Percentiles rank a stretch among this genome's conserved stretches.
Evolutionary conservation across 2,888 invertebrate genomes (phyloP).

Genomic region (Schizaphis graminum): DNA sequence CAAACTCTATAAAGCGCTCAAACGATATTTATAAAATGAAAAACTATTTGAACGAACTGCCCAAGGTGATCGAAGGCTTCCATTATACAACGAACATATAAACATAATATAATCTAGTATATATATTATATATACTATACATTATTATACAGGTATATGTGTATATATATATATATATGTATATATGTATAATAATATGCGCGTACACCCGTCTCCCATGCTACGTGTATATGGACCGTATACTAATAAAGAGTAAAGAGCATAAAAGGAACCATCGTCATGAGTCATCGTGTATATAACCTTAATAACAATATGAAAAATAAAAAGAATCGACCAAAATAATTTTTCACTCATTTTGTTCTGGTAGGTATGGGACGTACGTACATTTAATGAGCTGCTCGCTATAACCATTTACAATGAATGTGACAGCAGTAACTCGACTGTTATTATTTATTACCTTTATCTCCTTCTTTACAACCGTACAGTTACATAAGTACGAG

Average conservation of each 20-base stretch:
- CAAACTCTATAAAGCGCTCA: not conserved
- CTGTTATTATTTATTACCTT: constrained; percentile 20
- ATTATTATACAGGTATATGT: not conserved
- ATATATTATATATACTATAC: not conserved
- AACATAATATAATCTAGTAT: not conserved
- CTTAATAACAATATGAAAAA: constrained; percentile 28
- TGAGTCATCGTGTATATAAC: constrained; percentile 46
- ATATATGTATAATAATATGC: not conserved
- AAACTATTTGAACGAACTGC: constrained; percentile 31
- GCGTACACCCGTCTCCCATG: not conserved
- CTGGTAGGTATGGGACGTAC: not conserved
- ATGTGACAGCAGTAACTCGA: not conserved
- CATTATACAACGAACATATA: not conserved
- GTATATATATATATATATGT: too few relatives aligned
- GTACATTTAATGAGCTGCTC: not conserved
- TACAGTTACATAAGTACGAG: not conserved
- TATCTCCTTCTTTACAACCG: not conserved
- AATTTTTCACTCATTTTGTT: constrained; percentile 35
- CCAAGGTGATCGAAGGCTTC: constrained; percentile 27
- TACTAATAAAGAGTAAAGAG: not conserved
- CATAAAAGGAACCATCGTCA: constrained; percentile 41
- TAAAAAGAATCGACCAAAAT: constrained; percentile 30
- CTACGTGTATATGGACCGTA: not conserved
- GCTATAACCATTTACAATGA: not conserved
- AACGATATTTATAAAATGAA: constrained; percentile 21